Evolutionary conservation across 2,888 invertebrate genomes (phyloP).

Genomic region (Drosophila colorata): DNA sequence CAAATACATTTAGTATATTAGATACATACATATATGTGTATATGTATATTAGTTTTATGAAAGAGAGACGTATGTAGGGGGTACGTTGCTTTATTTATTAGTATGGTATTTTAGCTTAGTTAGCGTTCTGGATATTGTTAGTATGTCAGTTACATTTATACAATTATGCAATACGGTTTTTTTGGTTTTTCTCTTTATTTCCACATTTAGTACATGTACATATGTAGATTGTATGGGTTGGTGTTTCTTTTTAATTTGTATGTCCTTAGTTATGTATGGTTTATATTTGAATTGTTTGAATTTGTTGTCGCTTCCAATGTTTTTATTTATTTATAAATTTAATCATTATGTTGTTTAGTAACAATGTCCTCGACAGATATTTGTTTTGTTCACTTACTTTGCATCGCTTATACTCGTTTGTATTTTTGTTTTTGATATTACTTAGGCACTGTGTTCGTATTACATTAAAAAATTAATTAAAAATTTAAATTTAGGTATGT

Average conservation of each 20-base stretch:
- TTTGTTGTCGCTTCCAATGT: constrained; percentile 34
- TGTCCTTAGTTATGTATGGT: constrained; percentile 31
- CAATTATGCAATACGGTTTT: constrained; percentile 51
- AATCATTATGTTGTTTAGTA: constrained; percentile 73
- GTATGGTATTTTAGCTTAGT: constrained; percentile 45
- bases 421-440: constrained; percentile 81
- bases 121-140: constrained; percentile 45
- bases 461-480: constrained; percentile 84
- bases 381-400: constrained; percentile 66
- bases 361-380: constrained; percentile 84
- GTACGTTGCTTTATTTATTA: constrained; percentile 68
- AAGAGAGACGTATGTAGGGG: constrained; percentile 76
- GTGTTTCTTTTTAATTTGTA: constrained; percentile 8
- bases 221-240: constrained; percentile 5
- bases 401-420: constrained; percentile 74
- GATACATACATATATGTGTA: constrained; percentile 25
- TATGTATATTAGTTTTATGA: constrained; percentile 28
- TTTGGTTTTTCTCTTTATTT: constrained; percentile 7
- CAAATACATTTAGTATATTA: constrained; percentile 24
- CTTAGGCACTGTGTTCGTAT: constrained; percentile 86
- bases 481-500: constrained; percentile 83
- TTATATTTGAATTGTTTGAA: constrained; percentile 39
- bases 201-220: constrained; percentile 16
- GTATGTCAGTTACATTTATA: constrained; percentile 66
- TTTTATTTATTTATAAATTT: constrained; percentile 19